phyloP scores from a whole-genome alignment of 2,888 invertebrate species.

The Agrenia bidenticulata region DNA sequence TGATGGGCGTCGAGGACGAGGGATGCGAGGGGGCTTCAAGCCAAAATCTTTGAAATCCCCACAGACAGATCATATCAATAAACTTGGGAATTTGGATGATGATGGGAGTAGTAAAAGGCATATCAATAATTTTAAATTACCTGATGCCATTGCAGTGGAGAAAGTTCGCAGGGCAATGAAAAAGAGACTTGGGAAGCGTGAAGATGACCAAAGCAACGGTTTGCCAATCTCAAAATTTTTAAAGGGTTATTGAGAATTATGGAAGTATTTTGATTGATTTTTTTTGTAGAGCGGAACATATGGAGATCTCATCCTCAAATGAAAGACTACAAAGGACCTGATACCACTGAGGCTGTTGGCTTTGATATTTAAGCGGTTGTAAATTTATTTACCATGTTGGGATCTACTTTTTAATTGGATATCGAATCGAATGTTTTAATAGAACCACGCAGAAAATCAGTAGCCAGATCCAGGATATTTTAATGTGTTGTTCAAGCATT shows the following conservation, averaged over 20 bases:
- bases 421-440: too few species aligned
- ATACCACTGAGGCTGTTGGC: constrained; percentile 31
- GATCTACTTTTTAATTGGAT: too few species aligned
- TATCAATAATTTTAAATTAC: constrained; percentile 14
- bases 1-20: not conserved
- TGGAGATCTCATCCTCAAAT: constrained; percentile 43
- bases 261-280: too few species aligned
- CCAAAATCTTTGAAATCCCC: not conserved
- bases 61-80: not conserved
- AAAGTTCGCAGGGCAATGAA: constrained; percentile 18
- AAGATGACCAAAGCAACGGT: constrained; percentile 36
- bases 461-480: too few species aligned
- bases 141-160: constrained; percentile 16
- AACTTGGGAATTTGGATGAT: not conserved
- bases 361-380: constrained; percentile 5
- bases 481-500: too few species aligned
- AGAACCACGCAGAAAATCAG: too few species aligned
- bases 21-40: not conserved
- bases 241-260: too few species aligned
- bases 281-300: constrained; percentile 30
- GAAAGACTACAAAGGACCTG: constrained; percentile 31
- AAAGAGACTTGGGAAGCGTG: constrained; percentile 17
- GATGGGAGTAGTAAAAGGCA: not conserved
- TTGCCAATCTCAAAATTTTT: too few species aligned
- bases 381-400: too few species aligned